Evolutionary conservation across 2,113 vertebrate species (phyloP), one percentile per base, ranked within the genome.

Genomic region (Stomatorhinus ivindoensis): DNA sequence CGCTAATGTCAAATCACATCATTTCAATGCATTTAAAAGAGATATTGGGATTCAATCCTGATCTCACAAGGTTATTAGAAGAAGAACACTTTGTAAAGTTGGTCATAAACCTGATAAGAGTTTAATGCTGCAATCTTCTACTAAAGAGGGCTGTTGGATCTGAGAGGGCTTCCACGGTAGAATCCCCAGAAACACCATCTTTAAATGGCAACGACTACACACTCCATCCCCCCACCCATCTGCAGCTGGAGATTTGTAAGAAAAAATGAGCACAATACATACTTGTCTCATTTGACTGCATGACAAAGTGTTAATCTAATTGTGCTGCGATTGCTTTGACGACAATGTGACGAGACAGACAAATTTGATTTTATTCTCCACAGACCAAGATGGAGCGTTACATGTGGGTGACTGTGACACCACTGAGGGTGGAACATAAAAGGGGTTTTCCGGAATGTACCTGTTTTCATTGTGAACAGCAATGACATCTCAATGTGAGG

Each of bases 351-450:
- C 97, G 97, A 96, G 96, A 97, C 97, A 97, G 96, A 97, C 95
- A 97, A 97, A 97, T 97, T 97, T 97, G 96, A 97, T 97, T 97
- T 97, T 97, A 96, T 96, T 97, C 96, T 97, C 97, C 93, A 96
- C 95, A 96, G 97, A 97, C 96, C 94, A 93, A 96, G 96, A 95
- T 96, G 31, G 96, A 96, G 96, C 96, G 96, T 95, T 96, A 95
- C 95, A 95, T 96, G 95, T 55, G 95, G 95, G 96, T 69, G 95
- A 95, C 93, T 95, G 93, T 96, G 96, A 96, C 95, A 96, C 95
- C 96, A 95, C 96, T 94, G 96, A 96, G 95, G 96, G 94, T 95
- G 96, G 96, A 96, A 96, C 96, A 96, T 96, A 96, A 96, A 97
- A 96, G 95, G 95, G 95, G 94, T 96, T 97, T 96, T 97, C 95